Base-by-base conservation (phyloP, 2,113 vertebrate genomes). In the Excalfactoria chinensis region DNA sequence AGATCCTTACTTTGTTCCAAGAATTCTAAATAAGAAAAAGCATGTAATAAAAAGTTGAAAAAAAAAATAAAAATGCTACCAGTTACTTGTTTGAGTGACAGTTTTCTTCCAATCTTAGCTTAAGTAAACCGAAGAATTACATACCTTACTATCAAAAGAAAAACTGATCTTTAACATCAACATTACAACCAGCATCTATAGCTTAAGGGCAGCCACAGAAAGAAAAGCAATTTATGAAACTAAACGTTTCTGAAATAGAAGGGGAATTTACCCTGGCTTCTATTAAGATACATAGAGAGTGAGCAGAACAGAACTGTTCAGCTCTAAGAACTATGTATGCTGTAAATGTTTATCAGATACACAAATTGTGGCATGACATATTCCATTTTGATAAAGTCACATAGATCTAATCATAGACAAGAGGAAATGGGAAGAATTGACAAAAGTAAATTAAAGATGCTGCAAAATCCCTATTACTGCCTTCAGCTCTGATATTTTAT, bases 11-110 rank as follows among this genome's bases (percentile, higher is more conserved):
- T 91, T 86, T 89, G 90, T 74, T 89, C 35, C 22, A 48, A 62
- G 91, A 92, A 77, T 86, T 66, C 51, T 87, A 78, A 32, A 89
- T 48, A 92, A 92, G 81, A 84, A 85, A 87, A 86, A 68, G 16
- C 48, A 88, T 71, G 86, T 81, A 93, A 88, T 40, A 89, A 91
- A 70, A 93, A 6, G 32, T 22, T 87, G 7, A 9, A 84, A 92
- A 95, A 82, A 8, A 34, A 55, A 34, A 82, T 34, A 83, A 91
- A 95, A 78, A 91, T 41, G 21, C 73, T 44, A 68, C 72, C 41
- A 71, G 81, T 69, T 83, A 53, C 51, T 86, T 84, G 14, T 32
- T 49, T 58, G 37, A 92, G 46, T 79, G 67, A 94, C 13, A 43
- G 35, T 55, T 77, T 90, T 84, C 83, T 94, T 86, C 60, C 88